Evolutionary conservation across 2,113 vertebrate species (phyloP).

Genomic region (Fulmarus glacialis): DNA sequence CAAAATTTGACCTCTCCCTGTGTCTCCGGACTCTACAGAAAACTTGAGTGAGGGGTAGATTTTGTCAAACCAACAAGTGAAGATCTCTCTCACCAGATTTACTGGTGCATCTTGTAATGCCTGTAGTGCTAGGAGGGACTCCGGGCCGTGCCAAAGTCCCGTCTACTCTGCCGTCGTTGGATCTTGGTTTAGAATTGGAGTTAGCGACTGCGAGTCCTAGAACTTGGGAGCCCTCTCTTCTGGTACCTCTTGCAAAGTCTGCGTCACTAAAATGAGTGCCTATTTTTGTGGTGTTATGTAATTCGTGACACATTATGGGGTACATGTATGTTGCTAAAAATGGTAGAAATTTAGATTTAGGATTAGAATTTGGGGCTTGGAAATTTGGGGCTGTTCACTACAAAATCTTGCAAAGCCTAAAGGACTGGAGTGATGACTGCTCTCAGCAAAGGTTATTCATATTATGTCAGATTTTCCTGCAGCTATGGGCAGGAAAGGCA

Average conservation of each 20-base stretch:
- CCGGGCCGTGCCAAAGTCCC: background rate
- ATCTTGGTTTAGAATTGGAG: background rate
- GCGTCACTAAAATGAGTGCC: fast-evolving
- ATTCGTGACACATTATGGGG: background rate
- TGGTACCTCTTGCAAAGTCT: background rate
- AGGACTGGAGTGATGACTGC: background rate
- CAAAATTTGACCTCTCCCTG: background rate
- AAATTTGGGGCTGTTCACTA: background rate
- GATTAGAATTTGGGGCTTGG: background rate
- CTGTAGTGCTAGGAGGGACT: background rate
- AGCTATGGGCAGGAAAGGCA: background rate
- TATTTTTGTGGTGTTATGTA: background rate
- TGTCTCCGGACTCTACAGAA: background rate
- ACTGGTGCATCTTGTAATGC: background rate
- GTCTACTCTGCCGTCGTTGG: background rate
- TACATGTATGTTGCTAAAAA: background rate
- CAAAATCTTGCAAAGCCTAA: background rate
- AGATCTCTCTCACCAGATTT: background rate
- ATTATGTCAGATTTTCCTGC: background rate
- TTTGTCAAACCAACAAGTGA: background rate
- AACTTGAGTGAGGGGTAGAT: background rate
- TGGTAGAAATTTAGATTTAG: background rate
- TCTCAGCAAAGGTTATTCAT: background rate
- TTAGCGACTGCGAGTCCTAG: background rate
- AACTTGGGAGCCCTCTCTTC: no score